These are phyloP conservation scores for Tipula confusa DNA, from an alignment of 2,888 invertebrate genomes.

Conservation along the genomic window DNA sequence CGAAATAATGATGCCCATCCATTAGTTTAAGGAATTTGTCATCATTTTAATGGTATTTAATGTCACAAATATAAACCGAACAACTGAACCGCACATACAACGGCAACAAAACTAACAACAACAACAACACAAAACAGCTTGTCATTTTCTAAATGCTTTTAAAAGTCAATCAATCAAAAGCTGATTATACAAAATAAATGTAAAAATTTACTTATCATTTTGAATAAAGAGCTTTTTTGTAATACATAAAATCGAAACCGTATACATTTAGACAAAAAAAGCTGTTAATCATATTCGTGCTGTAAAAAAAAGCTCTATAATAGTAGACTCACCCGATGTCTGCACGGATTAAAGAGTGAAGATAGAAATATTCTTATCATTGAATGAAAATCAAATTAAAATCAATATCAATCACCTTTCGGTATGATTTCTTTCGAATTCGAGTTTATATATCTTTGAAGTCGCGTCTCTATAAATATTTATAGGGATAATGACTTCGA, in stretches of 20 bases:
- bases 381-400: conserved; percentile 12
- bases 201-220: conserved; percentile 7
- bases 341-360: neutral
- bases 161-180: conserved; percentile 5
- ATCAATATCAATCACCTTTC: conserved; percentile 1
- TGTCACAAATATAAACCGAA: conserved; percentile 16
- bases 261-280: neutral
- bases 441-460: neutral
- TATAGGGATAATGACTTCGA: neutral
- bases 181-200: neutral
- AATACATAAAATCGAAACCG: neutral
- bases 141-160: conserved; percentile 20
- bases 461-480: neutral
- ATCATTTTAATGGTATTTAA: neutral
- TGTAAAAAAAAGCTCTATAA: neutral
- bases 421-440: neutral
- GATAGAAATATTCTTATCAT: neutral
- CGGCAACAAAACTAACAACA: no score
- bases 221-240: neutral
- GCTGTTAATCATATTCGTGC: neutral
- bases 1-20: neutral
- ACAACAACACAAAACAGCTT: neutral
- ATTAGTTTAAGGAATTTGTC: conserved; percentile 12
- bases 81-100: neutral
- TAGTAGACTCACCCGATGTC: neutral